Evolutionary conservation across 2,888 invertebrate genomes (phyloP).

Genomic region (Sarcophaga carnaria): DNA sequence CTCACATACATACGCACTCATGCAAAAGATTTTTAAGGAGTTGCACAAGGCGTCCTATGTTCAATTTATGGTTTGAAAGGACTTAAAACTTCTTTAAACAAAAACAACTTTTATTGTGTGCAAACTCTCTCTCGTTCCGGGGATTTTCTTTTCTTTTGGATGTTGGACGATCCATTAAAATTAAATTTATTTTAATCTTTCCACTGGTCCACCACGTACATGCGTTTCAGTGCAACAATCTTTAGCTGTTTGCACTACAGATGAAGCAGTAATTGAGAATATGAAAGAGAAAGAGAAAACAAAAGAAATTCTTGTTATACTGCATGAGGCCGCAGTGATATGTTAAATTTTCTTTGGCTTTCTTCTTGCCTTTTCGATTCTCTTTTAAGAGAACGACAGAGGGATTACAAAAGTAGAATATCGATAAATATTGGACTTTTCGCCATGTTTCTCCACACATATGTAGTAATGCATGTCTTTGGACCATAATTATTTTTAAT

Average conservation of each 20-base stretch:
- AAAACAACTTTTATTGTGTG: not conserved
- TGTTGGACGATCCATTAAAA: constrained; percentile 8
- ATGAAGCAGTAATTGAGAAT: not conserved
- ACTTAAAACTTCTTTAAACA: not conserved
- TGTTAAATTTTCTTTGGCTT: too few species aligned
- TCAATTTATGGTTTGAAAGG: constrained; percentile 10
- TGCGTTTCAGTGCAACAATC: not conserved
- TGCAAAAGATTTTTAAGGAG: not conserved
- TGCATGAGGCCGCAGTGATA: not conserved
- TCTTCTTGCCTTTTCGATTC: too few species aligned
- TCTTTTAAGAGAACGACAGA: not conserved
- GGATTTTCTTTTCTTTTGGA: not conserved
- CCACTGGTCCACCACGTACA: constrained; percentile 16
- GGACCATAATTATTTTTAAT: not conserved
- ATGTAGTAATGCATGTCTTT: not conserved
- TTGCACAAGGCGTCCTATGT: not conserved
- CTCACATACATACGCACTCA: not conserved
- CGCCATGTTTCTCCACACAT: not conserved
- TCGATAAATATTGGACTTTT: not conserved
- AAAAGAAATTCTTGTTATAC: not conserved
- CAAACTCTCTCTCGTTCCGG: not conserved
- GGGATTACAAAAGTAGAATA: not conserved
- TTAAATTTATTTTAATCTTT: constrained; percentile 51
- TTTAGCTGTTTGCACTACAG: not conserved
- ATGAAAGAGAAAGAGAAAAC: not conserved